Evolutionary conservation across 2,888 invertebrate species (phyloP).

Genomic region (Trichogramma evanescens): DNA sequence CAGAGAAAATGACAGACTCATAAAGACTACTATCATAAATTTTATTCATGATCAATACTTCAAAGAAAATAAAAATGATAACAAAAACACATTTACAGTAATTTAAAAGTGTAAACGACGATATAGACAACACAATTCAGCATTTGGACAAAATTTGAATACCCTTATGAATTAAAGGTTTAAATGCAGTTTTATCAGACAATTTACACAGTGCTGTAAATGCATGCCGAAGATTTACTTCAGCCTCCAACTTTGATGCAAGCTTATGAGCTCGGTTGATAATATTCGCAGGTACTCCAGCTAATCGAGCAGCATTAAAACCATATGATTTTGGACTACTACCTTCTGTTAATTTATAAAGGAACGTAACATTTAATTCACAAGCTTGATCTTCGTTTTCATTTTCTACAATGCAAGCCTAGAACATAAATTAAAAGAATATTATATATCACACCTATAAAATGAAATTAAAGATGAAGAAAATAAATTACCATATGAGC

Average conservation of each 20-base stretch:
- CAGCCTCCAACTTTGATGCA: slow-evolving; percentile 53
- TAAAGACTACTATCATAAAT: no score
- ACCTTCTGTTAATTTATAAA: slow-evolving; percentile 85
- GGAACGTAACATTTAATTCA: slow-evolving; percentile 90
- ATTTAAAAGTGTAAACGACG: no score
- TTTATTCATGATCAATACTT: no score
- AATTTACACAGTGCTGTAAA: slow-evolving; percentile 39
- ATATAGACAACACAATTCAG: no score
- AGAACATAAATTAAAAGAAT: slow-evolving; percentile 27
- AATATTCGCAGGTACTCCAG: slow-evolving; percentile 70
- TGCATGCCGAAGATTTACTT: slow-evolving; percentile 39
- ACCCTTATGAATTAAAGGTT: background rate
- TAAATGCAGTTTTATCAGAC: no score
- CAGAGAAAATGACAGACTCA: no score
- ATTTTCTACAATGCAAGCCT: slow-evolving; percentile 96
- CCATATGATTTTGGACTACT: slow-evolving; percentile 97
- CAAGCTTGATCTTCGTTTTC: slow-evolving; percentile 71
- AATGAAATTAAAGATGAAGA: slow-evolving; percentile 1
- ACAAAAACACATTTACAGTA: no score
- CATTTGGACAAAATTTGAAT: no score
- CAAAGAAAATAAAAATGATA: no score
- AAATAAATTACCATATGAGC: slow-evolving; percentile 73
- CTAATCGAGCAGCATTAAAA: slow-evolving; percentile 92
- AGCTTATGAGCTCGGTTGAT: slow-evolving; percentile 59
- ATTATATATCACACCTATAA: background rate